phyloP scores from a whole-genome alignment of 2,888 invertebrate genomes.

The Ethmia dodecea region DNA sequence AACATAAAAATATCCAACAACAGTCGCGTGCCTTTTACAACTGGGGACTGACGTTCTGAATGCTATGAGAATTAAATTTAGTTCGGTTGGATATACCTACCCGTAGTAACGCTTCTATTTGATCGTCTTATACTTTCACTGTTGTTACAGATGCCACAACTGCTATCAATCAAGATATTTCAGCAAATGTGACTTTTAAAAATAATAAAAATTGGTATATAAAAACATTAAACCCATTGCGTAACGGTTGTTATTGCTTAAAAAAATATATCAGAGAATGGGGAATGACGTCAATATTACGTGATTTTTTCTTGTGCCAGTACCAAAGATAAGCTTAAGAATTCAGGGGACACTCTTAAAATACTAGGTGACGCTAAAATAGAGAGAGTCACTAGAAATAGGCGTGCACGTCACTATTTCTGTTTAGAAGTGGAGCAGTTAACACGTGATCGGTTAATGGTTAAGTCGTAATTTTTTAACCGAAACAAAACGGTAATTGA shows the following conservation, averaged over 20 bases:
- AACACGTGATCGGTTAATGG: slow-evolving; percentile 32
- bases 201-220: no score
- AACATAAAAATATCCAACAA: slow-evolving; percentile 50
- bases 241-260: background rate
- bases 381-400: slow-evolving; percentile 59
- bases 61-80: slow-evolving; percentile 62
- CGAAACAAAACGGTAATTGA: slow-evolving; percentile 23
- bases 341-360: slow-evolving; percentile 55
- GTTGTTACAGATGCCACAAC: background rate
- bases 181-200: no score
- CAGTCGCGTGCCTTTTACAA: slow-evolving; percentile 61
- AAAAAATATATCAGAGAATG: background rate
- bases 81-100: slow-evolving; percentile 34
- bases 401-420: slow-evolving; percentile 49
- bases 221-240: no score
- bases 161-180: slow-evolving; percentile 21
- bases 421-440: slow-evolving; percentile 44
- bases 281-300: slow-evolving; percentile 29
- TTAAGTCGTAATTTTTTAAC: slow-evolving; percentile 38
- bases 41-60: slow-evolving; percentile 60
- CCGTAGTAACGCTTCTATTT: background rate
- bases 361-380: slow-evolving; percentile 62
- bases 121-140: background rate
- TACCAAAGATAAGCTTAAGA: slow-evolving; percentile 36
- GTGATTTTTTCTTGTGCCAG: slow-evolving; percentile 28